Evolutionary conservation across 2,797 vertebrate species (phyloP).

Genomic region (Parauchenoglanis punctatus): DNA sequence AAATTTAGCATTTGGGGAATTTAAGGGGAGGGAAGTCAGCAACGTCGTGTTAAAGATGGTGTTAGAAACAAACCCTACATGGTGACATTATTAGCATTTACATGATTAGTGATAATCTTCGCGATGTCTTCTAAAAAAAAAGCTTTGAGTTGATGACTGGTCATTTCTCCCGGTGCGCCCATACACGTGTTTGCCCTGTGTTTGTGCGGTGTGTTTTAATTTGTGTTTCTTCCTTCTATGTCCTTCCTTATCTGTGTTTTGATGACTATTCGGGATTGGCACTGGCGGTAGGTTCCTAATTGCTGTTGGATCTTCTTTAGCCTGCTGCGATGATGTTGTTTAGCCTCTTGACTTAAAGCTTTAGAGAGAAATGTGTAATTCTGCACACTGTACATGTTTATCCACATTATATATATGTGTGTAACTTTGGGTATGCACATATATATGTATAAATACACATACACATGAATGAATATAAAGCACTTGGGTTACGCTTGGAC

Average conservation of each 20-base stretch:
- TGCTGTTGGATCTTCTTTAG: constrained; percentile 89
- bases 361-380: constrained; percentile 84
- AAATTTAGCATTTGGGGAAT: background rate
- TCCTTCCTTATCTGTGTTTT: constrained; percentile 98
- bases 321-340: constrained; percentile 84
- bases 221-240: constrained; percentile 99
- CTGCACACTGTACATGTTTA: constrained; percentile 81
- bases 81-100: background rate
- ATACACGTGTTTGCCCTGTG: constrained; percentile 77
- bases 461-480: constrained; percentile 66
- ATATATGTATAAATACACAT: constrained; percentile 66
- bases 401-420: constrained; percentile 80
- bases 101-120: background rate
- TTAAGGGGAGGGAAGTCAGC: background rate
- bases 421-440: constrained; percentile 77
- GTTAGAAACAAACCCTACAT: background rate
- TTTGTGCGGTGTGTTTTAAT: constrained; percentile 96
- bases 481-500: constrained; percentile 73
- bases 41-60: background rate
- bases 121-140: background rate
- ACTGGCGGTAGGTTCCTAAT: constrained; percentile 97
- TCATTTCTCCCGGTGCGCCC: constrained; percentile 90
- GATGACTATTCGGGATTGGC: constrained; percentile 99
- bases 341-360: constrained; percentile 85
- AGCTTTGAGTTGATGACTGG: constrained; percentile 64